Percentiles rank a stretch among this genome's conserved stretches.
Evolutionary conservation across 1,140 invertebrate species (phyloP).

Genomic region (Heliconius congener): DNA sequence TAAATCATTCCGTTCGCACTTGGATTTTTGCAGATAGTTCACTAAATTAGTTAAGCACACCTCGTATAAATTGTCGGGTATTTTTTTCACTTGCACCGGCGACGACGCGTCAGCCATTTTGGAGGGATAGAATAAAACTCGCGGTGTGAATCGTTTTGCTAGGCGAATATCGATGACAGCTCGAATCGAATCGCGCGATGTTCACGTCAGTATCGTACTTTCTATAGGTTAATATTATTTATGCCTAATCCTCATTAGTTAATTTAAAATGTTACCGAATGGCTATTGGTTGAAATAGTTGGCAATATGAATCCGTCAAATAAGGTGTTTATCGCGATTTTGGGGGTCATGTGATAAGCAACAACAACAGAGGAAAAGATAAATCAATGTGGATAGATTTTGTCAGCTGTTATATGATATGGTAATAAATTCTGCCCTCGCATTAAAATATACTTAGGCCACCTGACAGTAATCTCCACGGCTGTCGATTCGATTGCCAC

Average conservation of each 20-base stretch:
- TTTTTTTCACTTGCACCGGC: constrained; percentile 69
- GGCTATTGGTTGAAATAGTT: neutral
- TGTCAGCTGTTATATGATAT: neutral
- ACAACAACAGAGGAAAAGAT: constrained; percentile 43
- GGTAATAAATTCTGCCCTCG: neutral
- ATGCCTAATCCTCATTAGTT: neutral
- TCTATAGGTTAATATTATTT: constrained; percentile 38
- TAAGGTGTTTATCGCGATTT: constrained; percentile 28
- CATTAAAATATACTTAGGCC: too few species aligned
- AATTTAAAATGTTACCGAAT: neutral
- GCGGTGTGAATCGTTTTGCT: constrained; percentile 54
- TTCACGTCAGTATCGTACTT: constrained; percentile 53
- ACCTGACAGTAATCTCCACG: too few species aligned
- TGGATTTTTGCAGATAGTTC: constrained; percentile 74
- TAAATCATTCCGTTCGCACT: constrained; percentile 73
- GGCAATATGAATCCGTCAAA: neutral
- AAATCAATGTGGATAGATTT: neutral
- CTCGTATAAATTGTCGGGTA: constrained; percentile 82
- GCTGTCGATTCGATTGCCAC: too few species aligned
- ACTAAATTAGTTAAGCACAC: constrained; percentile 81
- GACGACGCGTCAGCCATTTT: constrained; percentile 83
- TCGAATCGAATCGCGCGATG: constrained; percentile 50
- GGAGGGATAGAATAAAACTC: constrained; percentile 68
- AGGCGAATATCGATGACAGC: constrained; percentile 41
- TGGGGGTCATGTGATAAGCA: constrained; percentile 52